phyloP scores from a whole-genome alignment of 1,140 invertebrate genomes.

The Lethrus apterus region DNA sequence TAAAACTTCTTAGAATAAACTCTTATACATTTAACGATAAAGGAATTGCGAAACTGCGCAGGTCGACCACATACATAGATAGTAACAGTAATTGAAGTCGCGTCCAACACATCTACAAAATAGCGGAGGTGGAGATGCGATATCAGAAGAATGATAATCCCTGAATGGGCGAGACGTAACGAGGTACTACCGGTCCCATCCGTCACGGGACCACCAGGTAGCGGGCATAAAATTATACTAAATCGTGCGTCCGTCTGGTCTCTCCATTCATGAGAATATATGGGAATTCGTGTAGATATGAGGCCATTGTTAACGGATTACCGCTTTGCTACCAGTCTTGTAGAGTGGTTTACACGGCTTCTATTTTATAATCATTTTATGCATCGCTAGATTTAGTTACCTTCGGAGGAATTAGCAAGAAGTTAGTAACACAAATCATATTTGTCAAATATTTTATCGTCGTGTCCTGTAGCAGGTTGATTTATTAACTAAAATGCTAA shows the following conservation, averaged over 20 bases:
- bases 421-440: too few relatives aligned
- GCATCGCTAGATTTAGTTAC: too few relatives aligned
- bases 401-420: too few relatives aligned
- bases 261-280: constrained; percentile 37
- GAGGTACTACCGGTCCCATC: constrained; percentile 33
- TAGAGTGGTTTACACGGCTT: constrained; percentile 22
- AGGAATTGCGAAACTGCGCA: too few relatives aligned
- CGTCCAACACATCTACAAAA: constrained; percentile 3
- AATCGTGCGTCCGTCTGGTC: constrained; percentile 35
- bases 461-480: too few relatives aligned
- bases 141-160: constrained; percentile 38
- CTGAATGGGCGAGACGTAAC: constrained; percentile 34
- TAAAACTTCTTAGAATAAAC: too few relatives aligned
- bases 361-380: too few relatives aligned
- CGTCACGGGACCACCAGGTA: constrained; percentile 39
- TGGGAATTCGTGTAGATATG: constrained; percentile 38
- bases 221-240: constrained; percentile 40
- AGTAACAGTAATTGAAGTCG: neutral
- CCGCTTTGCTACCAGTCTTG: constrained; percentile 34
- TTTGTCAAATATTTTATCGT: too few relatives aligned
- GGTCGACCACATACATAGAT: neutral
- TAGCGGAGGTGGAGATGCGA: constrained; percentile 22
- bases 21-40: too few relatives aligned
- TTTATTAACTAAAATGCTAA: too few relatives aligned
- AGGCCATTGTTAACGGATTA: constrained; percentile 36